Conservation (phyloP, 2,888 invertebrate genomes). For the Celastrina argiolus region DNA sequence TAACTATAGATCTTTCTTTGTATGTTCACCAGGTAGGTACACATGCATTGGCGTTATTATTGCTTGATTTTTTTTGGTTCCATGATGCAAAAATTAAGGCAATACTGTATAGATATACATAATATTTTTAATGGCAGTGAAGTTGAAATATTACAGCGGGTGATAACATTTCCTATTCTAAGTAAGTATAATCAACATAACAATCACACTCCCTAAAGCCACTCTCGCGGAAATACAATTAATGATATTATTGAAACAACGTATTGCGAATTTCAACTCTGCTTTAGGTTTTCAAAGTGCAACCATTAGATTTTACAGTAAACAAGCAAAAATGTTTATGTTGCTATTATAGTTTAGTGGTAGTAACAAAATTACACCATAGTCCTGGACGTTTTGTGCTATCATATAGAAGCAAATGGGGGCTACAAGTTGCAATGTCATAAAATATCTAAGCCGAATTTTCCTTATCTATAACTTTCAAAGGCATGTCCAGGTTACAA, state of each 20-base stretch:
- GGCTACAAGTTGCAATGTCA: not conserved
- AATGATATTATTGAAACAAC: not conserved
- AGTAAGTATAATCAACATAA: conserved; percentile 1
- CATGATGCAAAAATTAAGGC: not conserved
- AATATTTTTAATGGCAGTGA: conserved; percentile 18
- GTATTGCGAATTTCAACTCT: not conserved
- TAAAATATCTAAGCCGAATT: not conserved
- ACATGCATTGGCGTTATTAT: not conserved
- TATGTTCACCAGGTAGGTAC: no score
- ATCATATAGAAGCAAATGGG: not conserved
- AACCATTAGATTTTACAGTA: not conserved
- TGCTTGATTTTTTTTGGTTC: not conserved
- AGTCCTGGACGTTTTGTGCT: conserved; percentile 6
- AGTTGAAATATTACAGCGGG: conserved; percentile 14
- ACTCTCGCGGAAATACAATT: not conserved
- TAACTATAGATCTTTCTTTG: no score
- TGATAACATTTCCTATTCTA: conserved; percentile 12
- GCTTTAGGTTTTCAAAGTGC: not conserved
- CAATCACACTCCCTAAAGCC: not conserved
- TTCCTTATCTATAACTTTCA: conserved; percentile 7
- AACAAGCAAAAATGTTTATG: not conserved
- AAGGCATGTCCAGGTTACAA: conserved; percentile 20
- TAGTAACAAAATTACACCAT: not conserved
- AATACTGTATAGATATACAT: not conserved
- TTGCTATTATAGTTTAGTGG: not conserved